These are phyloP conservation scores for Ceyx melanurus DNA, from an alignment of 2,113 vertebrate genomes.

Conservation along the genomic window DNA sequence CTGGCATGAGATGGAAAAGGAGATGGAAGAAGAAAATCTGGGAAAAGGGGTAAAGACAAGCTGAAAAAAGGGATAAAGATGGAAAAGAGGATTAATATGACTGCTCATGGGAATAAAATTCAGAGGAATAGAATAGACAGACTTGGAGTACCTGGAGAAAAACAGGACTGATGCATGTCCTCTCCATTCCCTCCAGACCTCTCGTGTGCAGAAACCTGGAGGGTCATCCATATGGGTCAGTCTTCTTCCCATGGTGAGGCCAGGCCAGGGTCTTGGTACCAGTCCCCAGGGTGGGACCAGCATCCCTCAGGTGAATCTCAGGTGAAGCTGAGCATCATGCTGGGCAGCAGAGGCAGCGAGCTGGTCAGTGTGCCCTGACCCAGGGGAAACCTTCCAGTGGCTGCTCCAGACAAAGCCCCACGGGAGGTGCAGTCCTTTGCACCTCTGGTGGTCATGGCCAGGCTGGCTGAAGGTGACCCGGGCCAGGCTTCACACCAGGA, in stretches of 20 bases:
- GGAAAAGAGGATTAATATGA: neutral
- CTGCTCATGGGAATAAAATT: neutral
- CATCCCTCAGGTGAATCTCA: neutral
- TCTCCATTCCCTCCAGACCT: neutral
- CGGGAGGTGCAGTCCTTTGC: neutral
- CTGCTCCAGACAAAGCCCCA: neutral
- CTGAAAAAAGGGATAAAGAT: neutral
- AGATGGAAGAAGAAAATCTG: neutral
- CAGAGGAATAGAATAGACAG: neutral
- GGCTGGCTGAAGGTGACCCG: neutral
- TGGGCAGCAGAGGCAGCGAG: too few species aligned
- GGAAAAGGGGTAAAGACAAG: neutral
- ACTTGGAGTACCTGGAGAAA: neutral
- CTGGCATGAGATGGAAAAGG: neutral
- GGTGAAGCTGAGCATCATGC: neutral
- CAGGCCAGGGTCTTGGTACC: neutral
- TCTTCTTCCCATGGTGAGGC: neutral
- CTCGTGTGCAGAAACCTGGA: neutral
- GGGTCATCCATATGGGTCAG: neutral
- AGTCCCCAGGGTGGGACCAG: neutral
- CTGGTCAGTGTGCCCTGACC: too few species aligned
- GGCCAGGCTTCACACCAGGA: neutral
- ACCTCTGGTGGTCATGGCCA: too few species aligned
- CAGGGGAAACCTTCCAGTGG: neutral
- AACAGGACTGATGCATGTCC: neutral